Conservation (phyloP, 2,888 invertebrate species). For the Trissoscelio sp. region DNA sequence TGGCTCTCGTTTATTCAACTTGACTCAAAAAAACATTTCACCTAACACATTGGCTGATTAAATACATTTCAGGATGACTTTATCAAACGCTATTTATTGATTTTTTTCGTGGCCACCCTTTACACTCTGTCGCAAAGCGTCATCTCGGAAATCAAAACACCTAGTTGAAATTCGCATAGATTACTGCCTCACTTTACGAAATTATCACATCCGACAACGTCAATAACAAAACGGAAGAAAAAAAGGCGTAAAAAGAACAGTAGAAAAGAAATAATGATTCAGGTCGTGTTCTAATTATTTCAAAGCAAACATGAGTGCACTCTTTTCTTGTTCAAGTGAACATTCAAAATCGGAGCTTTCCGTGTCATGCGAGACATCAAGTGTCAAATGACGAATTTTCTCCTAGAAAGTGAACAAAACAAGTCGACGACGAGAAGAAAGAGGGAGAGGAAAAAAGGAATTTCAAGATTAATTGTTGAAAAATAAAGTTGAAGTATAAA, state of each 20-base stretch:
- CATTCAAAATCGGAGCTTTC: slow-evolving; percentile 43
- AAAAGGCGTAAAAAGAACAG: slow-evolving; percentile 17
- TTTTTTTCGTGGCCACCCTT: neutral
- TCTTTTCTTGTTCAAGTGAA: slow-evolving; percentile 37
- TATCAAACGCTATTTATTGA: neutral
- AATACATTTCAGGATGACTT: neutral
- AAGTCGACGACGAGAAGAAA: neutral
- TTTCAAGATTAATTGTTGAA: slow-evolving; percentile 19
- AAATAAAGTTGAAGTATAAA: slow-evolving; percentile 8
- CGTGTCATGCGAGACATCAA: slow-evolving; percentile 35
- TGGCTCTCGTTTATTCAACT: neutral
- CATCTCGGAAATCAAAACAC: neutral
- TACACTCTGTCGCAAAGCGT: neutral
- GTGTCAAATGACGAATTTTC: slow-evolving; percentile 49
- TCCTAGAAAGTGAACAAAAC: slow-evolving; percentile 26
- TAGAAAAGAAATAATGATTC: slow-evolving; percentile 40
- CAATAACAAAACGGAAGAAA: slow-evolving; percentile 13
- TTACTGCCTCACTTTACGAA: slow-evolving; percentile 19
- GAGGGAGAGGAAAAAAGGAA: neutral
- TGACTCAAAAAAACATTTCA: neutral
- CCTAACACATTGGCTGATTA: neutral
- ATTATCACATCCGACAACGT: slow-evolving; percentile 26
- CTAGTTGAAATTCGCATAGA: neutral
- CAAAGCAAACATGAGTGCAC: slow-evolving; percentile 39
- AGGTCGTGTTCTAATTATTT: slow-evolving; percentile 52